Evolutionary conservation across 2,113 vertebrate species (phyloP).

Genomic region (Rafetus swinhoei): DNA sequence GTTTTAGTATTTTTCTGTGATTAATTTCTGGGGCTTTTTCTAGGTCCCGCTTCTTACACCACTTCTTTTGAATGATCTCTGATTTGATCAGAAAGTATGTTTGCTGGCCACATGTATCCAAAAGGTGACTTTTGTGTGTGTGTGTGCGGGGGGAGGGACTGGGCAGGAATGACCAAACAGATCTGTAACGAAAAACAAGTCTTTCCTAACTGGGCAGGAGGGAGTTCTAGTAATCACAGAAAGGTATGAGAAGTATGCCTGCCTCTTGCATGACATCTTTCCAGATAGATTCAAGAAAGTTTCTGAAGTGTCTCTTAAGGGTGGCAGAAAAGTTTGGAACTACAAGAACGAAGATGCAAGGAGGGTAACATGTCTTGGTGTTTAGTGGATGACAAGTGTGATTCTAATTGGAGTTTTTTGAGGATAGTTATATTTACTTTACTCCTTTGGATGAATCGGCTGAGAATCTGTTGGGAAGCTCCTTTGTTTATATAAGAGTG

Average conservation of each 20-base stretch:
- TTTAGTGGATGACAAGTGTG: neutral
- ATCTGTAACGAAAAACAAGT: neutral
- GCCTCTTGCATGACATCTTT: neutral
- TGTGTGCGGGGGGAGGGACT: neutral
- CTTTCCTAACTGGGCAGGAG: neutral
- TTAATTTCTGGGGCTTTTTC: neutral
- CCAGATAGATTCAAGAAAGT: neutral
- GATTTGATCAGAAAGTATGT: neutral
- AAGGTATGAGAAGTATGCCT: neutral
- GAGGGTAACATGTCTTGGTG: neutral
- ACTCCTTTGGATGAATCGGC: neutral
- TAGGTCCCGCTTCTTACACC: neutral
- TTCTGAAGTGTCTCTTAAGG: neutral
- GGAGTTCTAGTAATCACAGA: neutral
- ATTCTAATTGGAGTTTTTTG: neutral
- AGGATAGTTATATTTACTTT: neutral
- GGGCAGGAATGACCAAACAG: neutral
- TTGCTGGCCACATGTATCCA: neutral
- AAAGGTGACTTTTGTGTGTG: neutral
- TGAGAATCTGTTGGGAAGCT: neutral
- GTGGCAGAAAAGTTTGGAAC: neutral
- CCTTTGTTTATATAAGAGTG: neutral
- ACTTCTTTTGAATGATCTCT: neutral
- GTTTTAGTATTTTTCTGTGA: neutral
- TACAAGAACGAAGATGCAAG: neutral